These are phyloP conservation scores for Hymenopus coronatus DNA, from an alignment of 2,888 invertebrate genomes.

Conservation along the genomic window DNA sequence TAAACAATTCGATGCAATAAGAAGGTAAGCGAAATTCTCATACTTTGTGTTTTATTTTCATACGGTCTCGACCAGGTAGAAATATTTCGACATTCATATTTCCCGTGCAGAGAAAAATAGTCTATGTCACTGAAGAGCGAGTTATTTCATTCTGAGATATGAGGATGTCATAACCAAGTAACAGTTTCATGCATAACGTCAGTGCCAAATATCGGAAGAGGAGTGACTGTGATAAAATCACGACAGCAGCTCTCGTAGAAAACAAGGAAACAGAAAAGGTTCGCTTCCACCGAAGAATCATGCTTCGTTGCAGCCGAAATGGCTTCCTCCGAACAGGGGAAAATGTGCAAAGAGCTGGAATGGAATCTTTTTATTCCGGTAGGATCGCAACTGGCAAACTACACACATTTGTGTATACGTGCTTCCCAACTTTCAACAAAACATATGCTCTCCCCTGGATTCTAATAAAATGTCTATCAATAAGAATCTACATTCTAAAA, in stretches of 20 bases:
- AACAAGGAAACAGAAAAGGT: not conserved
- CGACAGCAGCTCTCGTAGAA: not conserved
- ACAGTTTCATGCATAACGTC: not conserved
- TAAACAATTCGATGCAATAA: no score
- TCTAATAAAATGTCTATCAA: no score
- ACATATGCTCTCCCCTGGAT: no score
- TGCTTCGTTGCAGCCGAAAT: not conserved
- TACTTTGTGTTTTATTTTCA: no score
- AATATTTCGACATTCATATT: no score
- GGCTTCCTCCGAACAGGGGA: not conserved
- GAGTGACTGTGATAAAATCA: not conserved
- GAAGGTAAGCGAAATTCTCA: no score
- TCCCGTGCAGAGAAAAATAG: no score
- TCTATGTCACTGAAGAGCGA: no score
- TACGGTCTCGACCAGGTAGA: no score
- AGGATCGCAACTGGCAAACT: not conserved
- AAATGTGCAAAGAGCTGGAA: not conserved
- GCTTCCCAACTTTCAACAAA: no score
- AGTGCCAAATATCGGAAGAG: not conserved
- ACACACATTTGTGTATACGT: not conserved
- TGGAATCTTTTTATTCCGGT: not conserved
- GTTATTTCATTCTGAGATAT: no score
- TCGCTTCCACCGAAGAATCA: not conserved
- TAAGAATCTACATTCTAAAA: no score
- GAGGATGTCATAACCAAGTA: not conserved